phyloP scores from a whole-genome alignment of 2,888 invertebrate genomes.

The Allygus modestus region DNA sequence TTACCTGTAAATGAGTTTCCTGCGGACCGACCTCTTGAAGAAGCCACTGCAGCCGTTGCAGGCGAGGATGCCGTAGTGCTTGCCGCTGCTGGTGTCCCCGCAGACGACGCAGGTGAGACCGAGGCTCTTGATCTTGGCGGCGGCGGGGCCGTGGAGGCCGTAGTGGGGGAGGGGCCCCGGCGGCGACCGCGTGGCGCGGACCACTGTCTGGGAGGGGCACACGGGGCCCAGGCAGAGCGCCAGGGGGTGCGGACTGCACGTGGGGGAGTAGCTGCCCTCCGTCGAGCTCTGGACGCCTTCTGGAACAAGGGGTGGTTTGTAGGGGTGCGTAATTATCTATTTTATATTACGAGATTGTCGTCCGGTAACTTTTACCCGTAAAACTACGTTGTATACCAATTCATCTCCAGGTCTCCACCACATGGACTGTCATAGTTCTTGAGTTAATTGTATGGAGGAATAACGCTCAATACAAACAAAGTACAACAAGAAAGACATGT shows the following conservation, averaged over 20 bases:
- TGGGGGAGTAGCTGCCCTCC: conserved; percentile 67
- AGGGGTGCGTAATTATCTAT: too few relatives aligned
- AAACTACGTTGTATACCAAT: too few relatives aligned
- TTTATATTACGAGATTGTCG: too few relatives aligned
- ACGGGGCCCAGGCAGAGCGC: conserved; percentile 77
- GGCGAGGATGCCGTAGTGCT: conserved; percentile 98
- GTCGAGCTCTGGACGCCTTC: conserved; percentile 40
- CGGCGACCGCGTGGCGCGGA: conserved; percentile 80
- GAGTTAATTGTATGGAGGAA: too few relatives aligned
- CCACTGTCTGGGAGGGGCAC: conserved; percentile 76
- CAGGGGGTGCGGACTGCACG: conserved; percentile 75
- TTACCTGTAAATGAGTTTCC: conserved; percentile 98
- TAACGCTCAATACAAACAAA: too few relatives aligned
- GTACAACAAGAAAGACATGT: too few relatives aligned
- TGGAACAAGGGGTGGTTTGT: conserved; percentile 72
- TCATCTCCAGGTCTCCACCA: too few relatives aligned
- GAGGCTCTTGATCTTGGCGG: conserved; percentile 78
- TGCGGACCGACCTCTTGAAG: conserved; percentile 96
- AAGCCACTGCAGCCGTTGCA: conserved; percentile 99
- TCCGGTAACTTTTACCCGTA: too few relatives aligned
- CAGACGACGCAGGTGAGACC: conserved; percentile 97
- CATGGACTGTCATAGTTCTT: too few relatives aligned
- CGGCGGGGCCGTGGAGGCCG: conserved; percentile 73
- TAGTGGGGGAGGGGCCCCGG: conserved; percentile 75
- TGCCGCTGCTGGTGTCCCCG: conserved; percentile 97